Conservation (phyloP, 1,140 invertebrate genomes). For the Hylaeus anthracinus region DNA sequence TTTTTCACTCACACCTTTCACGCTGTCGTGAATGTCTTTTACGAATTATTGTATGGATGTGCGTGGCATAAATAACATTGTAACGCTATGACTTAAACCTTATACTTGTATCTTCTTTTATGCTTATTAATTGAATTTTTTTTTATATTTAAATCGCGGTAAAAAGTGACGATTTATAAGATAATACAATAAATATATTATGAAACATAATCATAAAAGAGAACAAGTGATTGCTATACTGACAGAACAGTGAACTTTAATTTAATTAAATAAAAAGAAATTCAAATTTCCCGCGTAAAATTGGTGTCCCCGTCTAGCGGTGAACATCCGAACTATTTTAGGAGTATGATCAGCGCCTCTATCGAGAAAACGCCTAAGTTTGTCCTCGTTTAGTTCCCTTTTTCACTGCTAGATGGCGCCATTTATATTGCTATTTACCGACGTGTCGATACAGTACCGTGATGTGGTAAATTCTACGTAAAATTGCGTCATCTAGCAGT, state of each 20-base stretch:
- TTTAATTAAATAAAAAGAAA: too few species aligned
- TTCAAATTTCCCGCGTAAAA: too few species aligned
- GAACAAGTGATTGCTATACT: background rate
- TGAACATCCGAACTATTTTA: background rate
- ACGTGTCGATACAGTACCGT: too few species aligned
- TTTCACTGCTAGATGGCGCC: too few species aligned
- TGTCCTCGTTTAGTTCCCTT: too few species aligned
- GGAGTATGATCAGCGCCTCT: too few species aligned
- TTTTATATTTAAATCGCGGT: background rate
- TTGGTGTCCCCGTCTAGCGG: background rate
- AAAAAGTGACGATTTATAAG: background rate
- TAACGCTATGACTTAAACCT: background rate
- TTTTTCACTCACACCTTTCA: constrained; percentile 44
- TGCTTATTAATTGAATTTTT: background rate
- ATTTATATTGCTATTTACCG: too few species aligned
- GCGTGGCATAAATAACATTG: background rate
- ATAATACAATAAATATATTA: background rate
- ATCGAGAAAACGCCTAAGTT: background rate
- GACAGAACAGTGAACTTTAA: background rate
- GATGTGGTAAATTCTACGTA: too few species aligned
- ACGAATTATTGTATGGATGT: constrained; percentile 6
- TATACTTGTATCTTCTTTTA: background rate
- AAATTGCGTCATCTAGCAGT: too few species aligned
- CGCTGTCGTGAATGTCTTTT: constrained; percentile 17
- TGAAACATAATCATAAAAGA: too few species aligned